Conservation (phyloP, 2,113 vertebrate genomes). For the Halichoerus grypus region DNA sequence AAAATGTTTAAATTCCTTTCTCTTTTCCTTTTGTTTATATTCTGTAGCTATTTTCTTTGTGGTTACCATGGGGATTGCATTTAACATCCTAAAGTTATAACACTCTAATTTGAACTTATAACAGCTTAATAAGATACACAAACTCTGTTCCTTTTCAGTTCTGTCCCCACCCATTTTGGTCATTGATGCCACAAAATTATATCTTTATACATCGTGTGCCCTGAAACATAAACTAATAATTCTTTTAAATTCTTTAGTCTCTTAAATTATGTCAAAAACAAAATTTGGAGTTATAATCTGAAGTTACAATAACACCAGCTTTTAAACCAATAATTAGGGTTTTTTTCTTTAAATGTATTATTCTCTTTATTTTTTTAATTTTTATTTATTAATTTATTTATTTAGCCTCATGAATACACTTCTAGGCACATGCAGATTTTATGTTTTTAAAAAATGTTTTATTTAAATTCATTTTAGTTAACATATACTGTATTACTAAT, state of each 20-base stretch:
- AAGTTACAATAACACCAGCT: not conserved
- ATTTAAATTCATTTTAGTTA: not conserved
- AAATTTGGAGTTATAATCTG: not conserved
- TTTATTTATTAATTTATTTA: not conserved
- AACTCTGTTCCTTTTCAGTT: not conserved
- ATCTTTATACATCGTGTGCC: not conserved
- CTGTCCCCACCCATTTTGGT: not conserved
- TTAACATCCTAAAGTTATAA: not conserved
- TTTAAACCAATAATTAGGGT: not conserved
- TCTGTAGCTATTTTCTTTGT: not conserved
- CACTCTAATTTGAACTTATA: not conserved
- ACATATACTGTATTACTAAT: not conserved
- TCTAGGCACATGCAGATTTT: not conserved
- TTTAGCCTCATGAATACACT: not conserved
- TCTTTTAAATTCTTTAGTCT: not conserved
- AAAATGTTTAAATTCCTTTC: not conserved
- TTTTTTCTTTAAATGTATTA: not conserved
- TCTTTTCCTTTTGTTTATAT: not conserved
- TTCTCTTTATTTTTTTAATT: not conserved
- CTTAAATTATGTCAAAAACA: not conserved
- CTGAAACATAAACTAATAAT: not conserved
- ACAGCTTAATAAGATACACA: not conserved
- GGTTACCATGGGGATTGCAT: not conserved
- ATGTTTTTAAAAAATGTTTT: not conserved
- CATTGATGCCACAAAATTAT: not conserved